Evolutionary conservation across 2,888 invertebrate species (phyloP), one percentile per base, ranked within the genome.

Genomic region (Aphidius colemani): DNA sequence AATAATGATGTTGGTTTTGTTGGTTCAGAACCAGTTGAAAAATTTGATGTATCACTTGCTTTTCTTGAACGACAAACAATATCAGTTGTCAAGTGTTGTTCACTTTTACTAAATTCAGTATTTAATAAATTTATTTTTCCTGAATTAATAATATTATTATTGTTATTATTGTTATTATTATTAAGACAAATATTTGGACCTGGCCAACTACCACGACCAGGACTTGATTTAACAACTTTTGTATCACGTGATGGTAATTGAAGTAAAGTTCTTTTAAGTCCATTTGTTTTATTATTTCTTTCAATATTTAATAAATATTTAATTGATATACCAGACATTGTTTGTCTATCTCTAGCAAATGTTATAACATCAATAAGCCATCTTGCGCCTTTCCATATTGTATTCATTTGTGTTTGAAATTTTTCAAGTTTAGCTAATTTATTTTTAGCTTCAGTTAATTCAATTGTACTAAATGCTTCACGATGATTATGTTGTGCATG

Each of bases 321-420:
- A 72, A 85, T 82, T 10, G 77, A 78, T 44, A 82, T 78, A 1
- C 83, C 83, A 7, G 73, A 65, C 6, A 70, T 65, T 66, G 75
- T 75, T 18, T 85, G 84, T 49, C 91, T 88, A 77, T 98, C 98
- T 66, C 98, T 87, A 1, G 98, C 96, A 79, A 95, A 95, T 0
- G 94, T 90, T 61, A 98, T 95, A 7, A 97, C 91, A 78, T 98
- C 96, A 89, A 96, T 94, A 18, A 98, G 87, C 98, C 98, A 99
- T 13, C 99, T 88, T 51, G 95, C 91, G 18, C 92, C 90, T 77
- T 95, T 95, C 98, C 98, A 98, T 4, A 95, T 90, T 0, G 88
- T 84, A 75, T 98, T 98, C 53, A 98, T 85, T 75, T 90, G 92
- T 44, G 88, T 85, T 78, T 97, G 96, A 50, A 96, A 87, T 60